Base-by-base conservation (phyloP, 2,113 vertebrate species). In the Onychostoma macrolepis region DNA sequence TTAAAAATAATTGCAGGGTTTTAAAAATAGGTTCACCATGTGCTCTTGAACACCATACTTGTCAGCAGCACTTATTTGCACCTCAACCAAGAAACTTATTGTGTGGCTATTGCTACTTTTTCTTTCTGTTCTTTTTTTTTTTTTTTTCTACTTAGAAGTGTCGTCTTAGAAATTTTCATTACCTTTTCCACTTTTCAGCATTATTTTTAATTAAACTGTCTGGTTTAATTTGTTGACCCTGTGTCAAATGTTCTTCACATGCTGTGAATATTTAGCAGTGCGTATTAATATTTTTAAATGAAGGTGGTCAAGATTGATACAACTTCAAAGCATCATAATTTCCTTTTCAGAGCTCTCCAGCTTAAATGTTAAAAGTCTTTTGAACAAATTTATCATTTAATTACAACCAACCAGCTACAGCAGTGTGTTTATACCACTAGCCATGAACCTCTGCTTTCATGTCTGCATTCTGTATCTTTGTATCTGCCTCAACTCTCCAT, bases 1-100 rank as follows among this genome's bases (percentile, higher is more conserved):
- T 95, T 93, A 93, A 92, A 92, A 91, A 92, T 94, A 94, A 95
- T 93, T 94, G 89, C 86, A 86, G 88, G 89, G 71, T 86, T 92
- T 94, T 91, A 91, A 94, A 94, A 94, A 93, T 90, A 91, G 93
- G 67, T 67, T 82, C 80, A 45, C 38, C 26, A 4, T 45, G 8
- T 48, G 61, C 17, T 83, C 41, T 33, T 82, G 38, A 63, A 82
- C 11, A 19, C 19, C 43, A n/a, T 78, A 24, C 45, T 78, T 1
- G 11, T 75, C 38, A 30, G 4, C 21, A 41, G 45, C 24, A 56
- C 11, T 10, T 41, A n/a, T 30, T 53, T 50, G 15, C 36, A 45
- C 80, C 53, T 80, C 13, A 45, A n/a, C 56, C 38, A 26, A 61
- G 21, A 58, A n/a, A 24, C 9, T 33, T 5, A 36, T 80, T 80